phyloP scores from a whole-genome alignment of 2,888 invertebrate species.

The Cenopis cana region DNA sequence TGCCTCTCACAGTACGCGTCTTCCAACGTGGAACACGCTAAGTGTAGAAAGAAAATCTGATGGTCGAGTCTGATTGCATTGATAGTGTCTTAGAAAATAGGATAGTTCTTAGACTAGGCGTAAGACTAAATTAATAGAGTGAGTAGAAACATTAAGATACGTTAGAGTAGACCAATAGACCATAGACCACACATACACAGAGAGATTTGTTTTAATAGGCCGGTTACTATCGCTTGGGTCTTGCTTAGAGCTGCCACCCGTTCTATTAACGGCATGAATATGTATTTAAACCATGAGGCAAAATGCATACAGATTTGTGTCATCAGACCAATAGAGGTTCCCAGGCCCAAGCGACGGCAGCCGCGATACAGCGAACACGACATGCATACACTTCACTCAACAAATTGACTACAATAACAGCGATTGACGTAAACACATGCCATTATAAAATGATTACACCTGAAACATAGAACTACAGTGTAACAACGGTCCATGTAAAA shows the following conservation, averaged over 20 bases:
- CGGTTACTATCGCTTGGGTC: slow-evolving; percentile 17
- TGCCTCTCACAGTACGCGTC: slow-evolving; percentile 25
- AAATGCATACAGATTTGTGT: not conserved
- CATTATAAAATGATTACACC: slow-evolving; percentile 1
- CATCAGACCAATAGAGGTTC: not conserved
- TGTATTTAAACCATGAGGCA: not conserved
- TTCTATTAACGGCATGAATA: not conserved
- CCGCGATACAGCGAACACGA: slow-evolving; percentile 21
- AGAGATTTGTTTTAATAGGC: slow-evolving; percentile 28
- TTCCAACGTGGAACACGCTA: slow-evolving; percentile 19
- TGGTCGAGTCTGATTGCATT: slow-evolving; percentile 27
- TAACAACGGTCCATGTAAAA: slow-evolving; percentile 29
- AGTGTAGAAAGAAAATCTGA: slow-evolving; percentile 13
- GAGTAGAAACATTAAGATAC: slow-evolving; percentile 48
- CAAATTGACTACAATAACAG: slow-evolving; percentile 37
- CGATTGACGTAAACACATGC: slow-evolving; percentile 20
- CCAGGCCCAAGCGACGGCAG: slow-evolving; percentile 14
- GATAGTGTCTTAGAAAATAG: slow-evolving; percentile 36
- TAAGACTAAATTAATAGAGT: slow-evolving; percentile 48
- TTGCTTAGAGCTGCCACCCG: not conserved
- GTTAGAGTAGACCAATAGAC: slow-evolving; percentile 37
- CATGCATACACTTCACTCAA: slow-evolving; percentile 32
- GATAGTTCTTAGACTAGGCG: slow-evolving; percentile 52
- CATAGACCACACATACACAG: slow-evolving; percentile 33
- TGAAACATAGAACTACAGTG: slow-evolving; percentile 13